phyloP scores from a whole-genome alignment of 2,888 invertebrate genomes.

The Blastobasis adustella region DNA sequence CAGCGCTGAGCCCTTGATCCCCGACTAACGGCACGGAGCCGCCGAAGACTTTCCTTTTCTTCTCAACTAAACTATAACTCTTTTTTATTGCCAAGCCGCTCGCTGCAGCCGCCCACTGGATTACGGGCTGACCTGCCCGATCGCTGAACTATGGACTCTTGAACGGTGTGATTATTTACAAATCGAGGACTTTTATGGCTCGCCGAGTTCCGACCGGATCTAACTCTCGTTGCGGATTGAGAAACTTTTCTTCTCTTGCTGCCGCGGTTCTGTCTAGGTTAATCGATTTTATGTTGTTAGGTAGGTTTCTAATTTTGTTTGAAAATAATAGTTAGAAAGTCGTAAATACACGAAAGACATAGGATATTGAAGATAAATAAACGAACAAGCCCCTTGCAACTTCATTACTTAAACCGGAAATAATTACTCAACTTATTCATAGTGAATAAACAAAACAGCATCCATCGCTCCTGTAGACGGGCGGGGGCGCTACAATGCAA shows the following conservation, averaged over 20 bases:
- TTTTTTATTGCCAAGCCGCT: conserved; percentile 66
- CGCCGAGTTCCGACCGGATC: no score
- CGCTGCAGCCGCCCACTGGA: conserved; percentile 59
- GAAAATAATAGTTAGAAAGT: no score
- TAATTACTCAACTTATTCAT: no score
- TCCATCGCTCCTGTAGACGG: background rate
- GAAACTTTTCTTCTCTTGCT: no score
- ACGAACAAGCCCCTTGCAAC: no score
- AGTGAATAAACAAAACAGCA: background rate
- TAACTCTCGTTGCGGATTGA: no score
- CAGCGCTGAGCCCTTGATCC: conserved; percentile 69
- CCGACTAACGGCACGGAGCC: conserved; percentile 53
- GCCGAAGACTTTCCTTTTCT: conserved; percentile 66
- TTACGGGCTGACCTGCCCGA: conserved; percentile 56
- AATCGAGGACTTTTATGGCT: conserved; percentile 18
- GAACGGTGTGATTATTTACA: conserved; percentile 40
- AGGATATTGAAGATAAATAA: no score
- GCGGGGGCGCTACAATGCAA: background rate
- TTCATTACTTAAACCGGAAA: no score
- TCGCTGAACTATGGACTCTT: conserved; percentile 42
- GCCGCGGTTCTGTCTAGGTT: no score
- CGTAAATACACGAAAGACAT: no score
- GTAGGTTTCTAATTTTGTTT: no score
- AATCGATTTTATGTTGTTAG: no score
- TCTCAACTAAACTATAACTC: conserved; percentile 66